Base-by-base conservation (phyloP, 2,888 invertebrate genomes). In the Drosophila cracens region DNA sequence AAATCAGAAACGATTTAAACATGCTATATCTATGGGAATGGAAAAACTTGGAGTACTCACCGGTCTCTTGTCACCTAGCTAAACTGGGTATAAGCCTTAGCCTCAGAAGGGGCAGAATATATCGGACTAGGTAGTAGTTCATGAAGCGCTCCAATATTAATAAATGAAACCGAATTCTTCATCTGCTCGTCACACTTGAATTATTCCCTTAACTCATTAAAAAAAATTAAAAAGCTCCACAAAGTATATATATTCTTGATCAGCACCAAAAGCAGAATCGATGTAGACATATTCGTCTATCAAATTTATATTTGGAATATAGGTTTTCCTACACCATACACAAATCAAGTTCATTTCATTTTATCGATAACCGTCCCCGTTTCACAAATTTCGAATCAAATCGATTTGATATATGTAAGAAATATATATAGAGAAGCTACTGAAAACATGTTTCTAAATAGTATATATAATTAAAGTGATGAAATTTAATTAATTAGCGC, bases 401-500 rank as follows among this genome's bases (percentile, higher is more conserved):
- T 43, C 21, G 43, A 21, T 43, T 21, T 21, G 21, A 11, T 21
- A 5, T 11, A 21, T 21, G 21, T 2, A 43, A 2, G 43, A 21
- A 43, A 11, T 38, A 38, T 18, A 38, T 18, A 18, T 6, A 43
- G 21, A 21, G 21, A 43, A 2, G 21, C 11, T 13, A 13, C 5
- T 2, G 6, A 21, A 8, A 46, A 8, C 8, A 16, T 46, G 8
- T 46, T 8, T 16, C 2, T 8, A 25, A 46, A 11, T 16, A 8
- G 2, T 0, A 54, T 7, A 27, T 27, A 27, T 10, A 54, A 8
- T 29, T 2, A n/a, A 40, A 56, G n/a, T 57, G 13, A 43, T n/a
- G 16, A 11, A 38, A 31, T 56, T 18, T 10, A 65, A 57, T 58
- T 46, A 16, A 69, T 69, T 69, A 46, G 31, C 33, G 38, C 43